phyloP scores from a whole-genome alignment of 2,797 vertebrate genomes.

The Todus mexicanus region DNA sequence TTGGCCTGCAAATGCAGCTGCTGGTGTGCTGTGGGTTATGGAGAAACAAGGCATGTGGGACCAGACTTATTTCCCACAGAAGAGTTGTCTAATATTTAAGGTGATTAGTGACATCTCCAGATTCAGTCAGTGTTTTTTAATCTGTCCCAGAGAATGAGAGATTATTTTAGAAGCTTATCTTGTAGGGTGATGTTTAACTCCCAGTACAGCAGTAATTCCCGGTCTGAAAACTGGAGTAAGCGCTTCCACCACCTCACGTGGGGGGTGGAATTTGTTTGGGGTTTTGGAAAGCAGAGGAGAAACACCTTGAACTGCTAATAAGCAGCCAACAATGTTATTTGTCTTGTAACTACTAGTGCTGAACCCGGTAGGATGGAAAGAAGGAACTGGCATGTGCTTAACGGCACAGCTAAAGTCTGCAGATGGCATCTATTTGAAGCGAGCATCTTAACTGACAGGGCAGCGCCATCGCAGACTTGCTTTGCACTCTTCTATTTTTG shows the following conservation, averaged over 20 bases:
- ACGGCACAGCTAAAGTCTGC: conserved; percentile 11
- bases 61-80: background rate
- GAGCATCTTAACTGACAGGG: background rate
- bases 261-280: background rate
- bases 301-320: background rate
- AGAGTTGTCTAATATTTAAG: background rate
- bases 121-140: background rate
- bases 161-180: conserved; percentile 9
- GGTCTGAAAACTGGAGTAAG: background rate
- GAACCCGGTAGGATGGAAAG: background rate
- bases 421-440: conserved; percentile 38
- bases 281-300: background rate
- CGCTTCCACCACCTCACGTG: background rate
- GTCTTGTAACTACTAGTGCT: background rate
- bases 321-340: background rate
- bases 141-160: background rate
- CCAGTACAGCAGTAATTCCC: background rate
- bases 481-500: conserved; percentile 18
- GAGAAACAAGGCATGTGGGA: background rate
- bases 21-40: background rate
- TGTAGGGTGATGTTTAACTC: background rate
- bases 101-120: background rate
- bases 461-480: background rate
- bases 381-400: background rate
- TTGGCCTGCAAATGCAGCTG: background rate